Conservation (phyloP, 2,113 vertebrate species). For the Paradoxurus hermaphroditus region DNA sequence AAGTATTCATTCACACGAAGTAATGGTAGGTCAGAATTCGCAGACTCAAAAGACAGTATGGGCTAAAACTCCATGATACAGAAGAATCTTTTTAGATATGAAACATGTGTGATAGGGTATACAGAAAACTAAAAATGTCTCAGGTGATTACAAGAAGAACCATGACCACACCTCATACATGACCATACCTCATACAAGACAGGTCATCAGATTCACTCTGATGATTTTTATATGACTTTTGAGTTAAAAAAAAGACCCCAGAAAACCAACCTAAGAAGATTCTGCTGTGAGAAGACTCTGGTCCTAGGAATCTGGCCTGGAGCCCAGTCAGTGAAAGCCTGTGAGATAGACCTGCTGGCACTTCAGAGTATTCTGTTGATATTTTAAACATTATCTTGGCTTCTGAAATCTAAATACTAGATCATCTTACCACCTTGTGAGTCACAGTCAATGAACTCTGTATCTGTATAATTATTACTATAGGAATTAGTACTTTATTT, state of each 20-base stretch:
- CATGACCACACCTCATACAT: background rate
- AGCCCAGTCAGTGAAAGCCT: background rate
- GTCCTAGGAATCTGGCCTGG: no score
- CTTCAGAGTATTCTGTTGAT: constrained; percentile 62
- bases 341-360: rapidly evolving
- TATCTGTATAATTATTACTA: background rate
- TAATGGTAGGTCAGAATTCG: background rate
- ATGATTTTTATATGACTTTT: background rate
- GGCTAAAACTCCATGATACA: background rate
- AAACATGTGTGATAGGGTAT: background rate
- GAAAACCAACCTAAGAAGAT: background rate
- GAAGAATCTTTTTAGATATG: background rate
- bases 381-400: constrained; percentile 49
- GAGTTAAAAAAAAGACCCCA: background rate
- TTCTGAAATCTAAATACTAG: constrained; percentile 15
- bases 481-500: background rate
- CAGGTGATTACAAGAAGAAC: background rate
- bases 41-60: background rate
- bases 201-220: background rate
- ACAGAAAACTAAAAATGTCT: background rate
- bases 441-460: background rate
- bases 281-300: background rate
- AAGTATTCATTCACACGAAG: background rate
- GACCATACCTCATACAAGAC: background rate
- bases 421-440: background rate